Conservation (phyloP, 2,888 invertebrate species). For the Antitype chi region DNA sequence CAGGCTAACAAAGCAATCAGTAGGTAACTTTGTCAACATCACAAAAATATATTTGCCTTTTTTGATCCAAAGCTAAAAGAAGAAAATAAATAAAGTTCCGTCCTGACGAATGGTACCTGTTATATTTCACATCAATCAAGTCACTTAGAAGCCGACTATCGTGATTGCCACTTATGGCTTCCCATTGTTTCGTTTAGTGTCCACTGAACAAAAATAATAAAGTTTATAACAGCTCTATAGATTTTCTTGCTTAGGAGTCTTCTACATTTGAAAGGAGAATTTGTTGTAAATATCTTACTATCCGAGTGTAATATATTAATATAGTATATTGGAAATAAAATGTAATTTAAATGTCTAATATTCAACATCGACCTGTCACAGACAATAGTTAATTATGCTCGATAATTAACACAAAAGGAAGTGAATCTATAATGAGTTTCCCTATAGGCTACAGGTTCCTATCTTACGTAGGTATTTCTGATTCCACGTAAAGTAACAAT, state of each 20-base stretch:
- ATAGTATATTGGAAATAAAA: neutral
- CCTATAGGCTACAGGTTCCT: conserved; percentile 20
- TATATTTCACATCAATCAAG: conserved; percentile 59
- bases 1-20: conserved; percentile 26
- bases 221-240: conserved; percentile 44
- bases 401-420: conserved; percentile 46
- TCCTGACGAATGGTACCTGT: conserved; percentile 45
- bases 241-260: conserved; percentile 21
- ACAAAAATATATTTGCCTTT: conserved; percentile 13
- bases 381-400: conserved; percentile 38
- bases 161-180: conserved; percentile 59
- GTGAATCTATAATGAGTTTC: conserved; percentile 51
- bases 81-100: conserved; percentile 1
- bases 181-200: conserved; percentile 64
- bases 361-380: conserved; percentile 8
- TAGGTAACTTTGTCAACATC: neutral
- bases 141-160: conserved; percentile 36
- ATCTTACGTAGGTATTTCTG: conserved; percentile 2
- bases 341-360: neutral
- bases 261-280: conserved; percentile 8
- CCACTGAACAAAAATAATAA: conserved; percentile 54
- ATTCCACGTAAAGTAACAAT: conserved; percentile 5
- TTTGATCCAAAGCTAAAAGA: neutral
- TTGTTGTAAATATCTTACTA: neutral
- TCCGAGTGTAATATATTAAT: neutral